A percentile compares a stretch with the other conserved stretches of the same genome.
Conservation (phyloP, 2,888 invertebrate species). For the Palloptera scutellata region DNA sequence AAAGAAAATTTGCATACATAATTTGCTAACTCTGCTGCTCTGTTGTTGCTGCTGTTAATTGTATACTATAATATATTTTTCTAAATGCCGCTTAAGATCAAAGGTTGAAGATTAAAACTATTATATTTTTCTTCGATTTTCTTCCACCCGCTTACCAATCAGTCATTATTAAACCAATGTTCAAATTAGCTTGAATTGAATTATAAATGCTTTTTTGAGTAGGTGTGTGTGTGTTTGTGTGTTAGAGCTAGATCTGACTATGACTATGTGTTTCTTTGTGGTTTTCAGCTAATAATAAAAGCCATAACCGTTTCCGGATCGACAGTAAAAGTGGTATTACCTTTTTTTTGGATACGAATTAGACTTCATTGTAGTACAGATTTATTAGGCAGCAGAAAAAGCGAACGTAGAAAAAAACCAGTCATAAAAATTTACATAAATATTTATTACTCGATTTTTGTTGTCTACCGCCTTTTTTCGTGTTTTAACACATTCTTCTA, state of each 20-base stretch:
- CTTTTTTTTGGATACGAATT: not conserved
- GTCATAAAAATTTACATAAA: slow-evolving; percentile 30
- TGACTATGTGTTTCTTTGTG: too few relatives aligned
- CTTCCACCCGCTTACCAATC: not conserved
- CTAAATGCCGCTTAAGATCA: slow-evolving; percentile 28
- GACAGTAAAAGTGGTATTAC: not conserved
- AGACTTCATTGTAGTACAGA: too few relatives aligned
- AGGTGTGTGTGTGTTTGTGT: slow-evolving; percentile 5
- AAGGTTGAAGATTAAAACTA: slow-evolving; percentile 1
- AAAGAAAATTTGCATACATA: slow-evolving; percentile 4
- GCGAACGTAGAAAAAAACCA: slow-evolving; percentile 3
- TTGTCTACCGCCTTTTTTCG: not conserved
- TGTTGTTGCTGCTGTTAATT: slow-evolving; percentile 49
- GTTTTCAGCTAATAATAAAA: not conserved
- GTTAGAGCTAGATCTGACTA: too few relatives aligned
- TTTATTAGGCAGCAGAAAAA: too few relatives aligned
- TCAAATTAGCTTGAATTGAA: slow-evolving; percentile 3
- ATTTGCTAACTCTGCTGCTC: not conserved
- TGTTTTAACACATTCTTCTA: not conserved
- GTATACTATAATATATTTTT: slow-evolving; percentile 20
- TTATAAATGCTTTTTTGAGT: not conserved
- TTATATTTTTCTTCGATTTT: not conserved
- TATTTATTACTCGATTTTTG: slow-evolving; percentile 18
- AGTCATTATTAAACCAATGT: slow-evolving; percentile 9
- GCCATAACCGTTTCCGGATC: slow-evolving; percentile 17